These are phyloP conservation scores for Diarsia mendica DNA, from an alignment of 2,888 invertebrate genomes.

Conservation along the genomic window DNA sequence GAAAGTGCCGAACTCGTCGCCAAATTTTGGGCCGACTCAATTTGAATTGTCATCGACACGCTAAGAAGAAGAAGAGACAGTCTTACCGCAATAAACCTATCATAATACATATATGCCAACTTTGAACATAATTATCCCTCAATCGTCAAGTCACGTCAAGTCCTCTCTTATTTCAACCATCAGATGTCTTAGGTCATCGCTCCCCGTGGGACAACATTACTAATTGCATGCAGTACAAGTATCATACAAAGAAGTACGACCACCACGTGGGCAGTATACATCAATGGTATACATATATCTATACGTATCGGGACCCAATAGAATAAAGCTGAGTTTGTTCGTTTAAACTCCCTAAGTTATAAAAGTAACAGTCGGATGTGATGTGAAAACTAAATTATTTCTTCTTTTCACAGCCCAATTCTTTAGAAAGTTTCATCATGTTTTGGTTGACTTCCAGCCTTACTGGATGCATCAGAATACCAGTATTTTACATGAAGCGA, in stretches of 20 bases:
- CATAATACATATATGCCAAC: background rate
- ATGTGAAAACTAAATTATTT: background rate
- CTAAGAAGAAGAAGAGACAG: too few species aligned
- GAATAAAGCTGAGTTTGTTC: background rate
- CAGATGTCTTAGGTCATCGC: slow-evolving; percentile 73
- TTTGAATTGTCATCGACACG: too few species aligned
- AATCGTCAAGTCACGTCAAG: background rate
- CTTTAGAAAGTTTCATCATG: background rate
- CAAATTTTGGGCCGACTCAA: too few species aligned
- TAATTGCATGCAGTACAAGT: slow-evolving; percentile 75
- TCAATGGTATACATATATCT: background rate
- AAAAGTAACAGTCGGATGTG: background rate
- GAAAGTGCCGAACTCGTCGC: too few species aligned
- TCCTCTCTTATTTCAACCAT: slow-evolving; percentile 9
- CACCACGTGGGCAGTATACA: slow-evolving; percentile 58
- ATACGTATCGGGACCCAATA: background rate
- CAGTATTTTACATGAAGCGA: too few species aligned
- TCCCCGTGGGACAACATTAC: slow-evolving; percentile 80
- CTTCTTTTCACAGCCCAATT: background rate
- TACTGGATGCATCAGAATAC: too few species aligned
- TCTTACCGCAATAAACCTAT: too few species aligned
- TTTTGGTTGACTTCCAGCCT: too few species aligned
- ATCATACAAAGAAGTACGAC: slow-evolving; percentile 38
- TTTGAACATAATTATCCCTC: background rate
- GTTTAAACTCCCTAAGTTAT: background rate